Base-by-base conservation (phyloP, 2,888 invertebrate genomes). In the Graphium colonna region DNA sequence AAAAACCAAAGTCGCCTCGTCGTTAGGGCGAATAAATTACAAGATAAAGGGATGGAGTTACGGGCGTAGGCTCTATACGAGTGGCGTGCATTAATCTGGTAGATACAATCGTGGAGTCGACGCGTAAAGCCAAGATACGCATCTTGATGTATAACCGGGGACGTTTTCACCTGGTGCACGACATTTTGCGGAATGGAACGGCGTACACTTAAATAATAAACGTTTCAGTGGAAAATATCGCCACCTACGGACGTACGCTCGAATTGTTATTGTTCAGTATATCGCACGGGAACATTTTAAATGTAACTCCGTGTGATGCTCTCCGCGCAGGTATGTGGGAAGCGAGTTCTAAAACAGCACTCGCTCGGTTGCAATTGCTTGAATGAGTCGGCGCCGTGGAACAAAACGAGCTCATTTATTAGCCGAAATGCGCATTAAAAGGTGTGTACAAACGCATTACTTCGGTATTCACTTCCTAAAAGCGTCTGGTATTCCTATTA, bases 91-190 rank as follows among this genome's bases (percentile, higher is more conserved):
- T 86, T 84, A 82, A 87, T 85, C 85, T 81, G 73, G 62, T 55
- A 79, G 83, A 86, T 87, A 87, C 77, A 75, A 85, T 85, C 86
- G 68, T 67, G 72, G 72, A 68, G 68, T 70, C 70, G 74, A 73
- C 70, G 69, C 73, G 80, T 84, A 85, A 81, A 80, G 82, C 84
- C 77, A 68, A 76, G 88, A 88, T 88, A 87, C 69, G 56, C 65
- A 83, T 86, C 86, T 82, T 78, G 81, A 79, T 80, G 75, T 80
- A 79, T 72, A 65, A 61, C 64, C 59, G 61, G 55, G 60, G 57
- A 60, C 59, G 60, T 68, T 68, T 67, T 66, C 68, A 69, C 69
- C 65, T 69, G 51, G 48, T 40, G 52, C 33, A 52, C 48, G 26
- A 44, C 55, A 48, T 48, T 36, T 56, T 57, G 62, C 63, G 56